Conservation (phyloP, 2,888 invertebrate genomes). For the Ennomos fuscantarius region DNA sequence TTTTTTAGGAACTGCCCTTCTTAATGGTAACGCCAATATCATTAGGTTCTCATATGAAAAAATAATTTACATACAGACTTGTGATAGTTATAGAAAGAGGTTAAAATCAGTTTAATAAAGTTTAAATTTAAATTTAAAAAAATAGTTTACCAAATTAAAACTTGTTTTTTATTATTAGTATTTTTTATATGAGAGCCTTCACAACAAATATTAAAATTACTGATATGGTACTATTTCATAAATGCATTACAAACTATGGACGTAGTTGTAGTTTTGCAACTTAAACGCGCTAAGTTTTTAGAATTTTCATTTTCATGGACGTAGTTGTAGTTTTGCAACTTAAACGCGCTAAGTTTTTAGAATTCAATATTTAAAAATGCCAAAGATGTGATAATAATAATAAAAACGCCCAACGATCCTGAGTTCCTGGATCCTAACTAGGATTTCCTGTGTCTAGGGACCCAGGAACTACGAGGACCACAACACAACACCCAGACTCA, state of each 20-base stretch:
- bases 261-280: slow-evolving; percentile 48
- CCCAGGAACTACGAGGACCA: too few relatives aligned
- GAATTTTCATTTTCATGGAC: slow-evolving; percentile 52
- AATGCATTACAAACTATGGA: slow-evolving; percentile 61
- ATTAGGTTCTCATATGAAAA: slow-evolving; percentile 18
- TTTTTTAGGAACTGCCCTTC: slow-evolving; percentile 36
- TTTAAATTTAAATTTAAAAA: too few relatives aligned
- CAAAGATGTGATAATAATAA: background rate
- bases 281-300: slow-evolving; percentile 2
- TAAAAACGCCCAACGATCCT: background rate
- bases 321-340: slow-evolving; percentile 44
- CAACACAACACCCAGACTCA: too few relatives aligned
- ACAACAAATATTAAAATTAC: slow-evolving; percentile 29
- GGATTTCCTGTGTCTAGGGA: too few relatives aligned
- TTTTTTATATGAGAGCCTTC: too few relatives aligned
- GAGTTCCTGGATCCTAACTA: too few relatives aligned
- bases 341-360: slow-evolving; percentile 2
- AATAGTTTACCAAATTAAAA: too few relatives aligned
- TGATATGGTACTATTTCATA: slow-evolving; percentile 48
- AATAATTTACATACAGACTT: background rate
- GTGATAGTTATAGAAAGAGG: too few relatives aligned
- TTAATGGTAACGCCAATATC: slow-evolving; percentile 18
- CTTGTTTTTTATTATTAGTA: too few relatives aligned
- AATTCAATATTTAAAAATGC: background rate
- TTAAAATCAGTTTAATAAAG: too few relatives aligned